These are phyloP conservation scores for Priocnemis perturbator DNA, from an alignment of 2,888 invertebrate species.

Conservation along the genomic window DNA sequence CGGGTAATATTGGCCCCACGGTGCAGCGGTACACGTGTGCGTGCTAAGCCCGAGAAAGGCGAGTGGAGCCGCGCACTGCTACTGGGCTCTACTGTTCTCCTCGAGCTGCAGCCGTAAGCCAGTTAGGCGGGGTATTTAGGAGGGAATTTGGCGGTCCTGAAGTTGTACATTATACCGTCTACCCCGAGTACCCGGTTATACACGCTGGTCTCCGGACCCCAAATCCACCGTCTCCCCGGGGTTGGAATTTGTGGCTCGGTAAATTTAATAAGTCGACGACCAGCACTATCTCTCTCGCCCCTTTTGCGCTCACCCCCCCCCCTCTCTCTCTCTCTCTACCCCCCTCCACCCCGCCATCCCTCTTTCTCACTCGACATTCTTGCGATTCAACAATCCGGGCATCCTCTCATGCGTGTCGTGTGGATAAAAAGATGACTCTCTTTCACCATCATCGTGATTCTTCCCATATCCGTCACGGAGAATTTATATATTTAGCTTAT, in stretches of 20 bases:
- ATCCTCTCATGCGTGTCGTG: background rate
- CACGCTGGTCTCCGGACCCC: conserved; percentile 48
- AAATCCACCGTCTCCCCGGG: conserved; percentile 53
- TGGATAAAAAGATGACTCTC: background rate
- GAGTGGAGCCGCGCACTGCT: conserved; percentile 17
- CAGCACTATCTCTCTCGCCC: conserved; percentile 19
- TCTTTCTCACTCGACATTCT: too few relatives aligned
- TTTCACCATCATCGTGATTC: too few relatives aligned
- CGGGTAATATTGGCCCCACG: conserved; percentile 64
- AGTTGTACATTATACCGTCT: conserved; percentile 71
- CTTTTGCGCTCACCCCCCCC: background rate
- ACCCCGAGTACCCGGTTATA: conserved; percentile 53
- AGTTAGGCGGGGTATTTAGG: conserved; percentile 73
- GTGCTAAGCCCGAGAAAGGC: conserved; percentile 53
- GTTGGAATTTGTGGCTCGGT: conserved; percentile 69
- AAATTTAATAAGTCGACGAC: conserved; percentile 73
- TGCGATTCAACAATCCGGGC: too few relatives aligned
- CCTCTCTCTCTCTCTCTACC: background rate
- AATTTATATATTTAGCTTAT: too few relatives aligned
- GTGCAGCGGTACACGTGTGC: conserved; percentile 51
- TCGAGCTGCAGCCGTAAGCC: conserved; percentile 63
- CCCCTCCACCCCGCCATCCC: too few relatives aligned
- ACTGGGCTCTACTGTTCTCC: conserved; percentile 30
- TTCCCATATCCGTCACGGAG: too few relatives aligned
- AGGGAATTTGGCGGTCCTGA: conserved; percentile 69